Evolutionary conservation across 1,140 invertebrate species (phyloP), one percentile per base, ranked within the genome.

Genomic region (Brachionus asplanchnoidis): DNA sequence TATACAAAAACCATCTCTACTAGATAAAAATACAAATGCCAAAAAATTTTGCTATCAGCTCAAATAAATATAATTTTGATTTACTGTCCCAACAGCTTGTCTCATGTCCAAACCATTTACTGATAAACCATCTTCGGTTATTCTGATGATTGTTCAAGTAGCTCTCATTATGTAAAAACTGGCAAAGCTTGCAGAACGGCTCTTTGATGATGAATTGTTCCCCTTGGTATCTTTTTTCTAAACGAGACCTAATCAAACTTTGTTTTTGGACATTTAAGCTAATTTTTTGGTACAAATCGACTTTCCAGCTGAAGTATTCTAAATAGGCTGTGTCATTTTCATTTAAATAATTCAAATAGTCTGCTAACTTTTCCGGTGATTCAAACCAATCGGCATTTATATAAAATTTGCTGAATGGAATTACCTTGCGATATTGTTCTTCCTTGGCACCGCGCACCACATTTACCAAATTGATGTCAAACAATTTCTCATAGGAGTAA

Each of bases 371-470:
- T 78, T 87, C 44, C 2, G 87, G 68, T 17, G 85, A 85, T 8
- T 79, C 26, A 79, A 88, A 88, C 53, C 88, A 86, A 17, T 88
- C 87, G 9, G 88, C 87, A 85, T 90, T 88, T 36, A 89, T 89
- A 80, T 87, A 90, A 7, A 89, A 88, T 60, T 89, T 86, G 3
- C 86, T 93, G 14, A 23, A 40, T 0, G 97, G 97, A 1, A 96
- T 94, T 84, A 92, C 93, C 42, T 93, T 92, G 77, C 93, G 93
- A 90, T 99, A 99, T 88, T 98, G 96, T 40, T 94, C 93, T 0
- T 93, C 93, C 44, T 94, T 86, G 0, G 88, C 96, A 1, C 97
- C 97, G 95, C 98, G 97, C 17, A 97, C 97, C 70, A 97, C 95
- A 0, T 95, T 95, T 66, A 98, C 50, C 12, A 53, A 3, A 42